Conservation (phyloP, 53 echinoderm and acorn worm genomes). For the Stichopus horrens region DNA sequence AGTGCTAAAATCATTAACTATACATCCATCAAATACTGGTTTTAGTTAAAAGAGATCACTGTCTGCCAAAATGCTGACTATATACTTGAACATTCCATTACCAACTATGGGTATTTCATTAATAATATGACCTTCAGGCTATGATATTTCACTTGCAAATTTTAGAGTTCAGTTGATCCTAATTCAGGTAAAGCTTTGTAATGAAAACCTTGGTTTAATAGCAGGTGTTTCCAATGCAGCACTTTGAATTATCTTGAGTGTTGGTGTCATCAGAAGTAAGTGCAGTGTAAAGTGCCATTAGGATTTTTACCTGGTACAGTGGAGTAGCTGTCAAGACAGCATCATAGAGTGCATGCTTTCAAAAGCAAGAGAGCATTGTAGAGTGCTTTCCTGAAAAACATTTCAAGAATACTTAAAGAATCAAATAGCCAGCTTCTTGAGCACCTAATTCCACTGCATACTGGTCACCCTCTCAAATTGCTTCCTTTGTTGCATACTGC, state of each 20-base stretch:
- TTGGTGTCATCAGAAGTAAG: conserved; percentile 48
- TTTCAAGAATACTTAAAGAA: conserved; percentile 48
- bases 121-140: background rate
- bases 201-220: background rate
- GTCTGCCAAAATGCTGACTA: background rate
- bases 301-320: conserved; percentile 34
- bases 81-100: conserved; percentile 11
- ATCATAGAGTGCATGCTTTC: conserved; percentile 48
- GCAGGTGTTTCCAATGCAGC: background rate
- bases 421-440: conserved; percentile 57
- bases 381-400: conserved; percentile 40
- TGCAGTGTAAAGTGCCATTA: too few species aligned
- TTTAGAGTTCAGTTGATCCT: background rate
- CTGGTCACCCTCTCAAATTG: conserved; percentile 46
- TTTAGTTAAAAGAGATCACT: background rate
- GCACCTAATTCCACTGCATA: conserved; percentile 58
- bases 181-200: conserved; percentile 12
- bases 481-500: conserved; percentile 49
- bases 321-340: conserved; percentile 50
- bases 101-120: background rate
- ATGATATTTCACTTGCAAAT: background rate
- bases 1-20: background rate
- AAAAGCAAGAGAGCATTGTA: conserved; percentile 52
- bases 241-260: conserved; percentile 45
- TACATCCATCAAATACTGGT: conserved; percentile 8